Base-by-base conservation (phyloP, 2,888 invertebrate genomes). In the Philaethria dido region DNA sequence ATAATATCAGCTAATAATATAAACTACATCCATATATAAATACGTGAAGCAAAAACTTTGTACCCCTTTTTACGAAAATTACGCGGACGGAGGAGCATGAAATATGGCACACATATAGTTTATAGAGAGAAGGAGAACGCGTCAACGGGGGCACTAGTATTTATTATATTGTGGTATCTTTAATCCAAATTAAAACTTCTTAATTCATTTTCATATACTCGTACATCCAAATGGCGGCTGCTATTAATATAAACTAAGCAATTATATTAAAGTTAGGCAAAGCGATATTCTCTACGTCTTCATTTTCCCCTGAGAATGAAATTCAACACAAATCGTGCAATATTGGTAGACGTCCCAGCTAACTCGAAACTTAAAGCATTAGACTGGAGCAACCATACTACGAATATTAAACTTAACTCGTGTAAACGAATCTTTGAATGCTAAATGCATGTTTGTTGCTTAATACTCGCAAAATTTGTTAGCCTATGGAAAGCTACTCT, bases 271-370 rank as follows among this genome's bases (percentile, higher is more conserved):
- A 42, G 39, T 25, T 42, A 1, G 11, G 42, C 57, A 22, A 42
- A 57, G 57, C 25, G 25, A 57, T 55, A 42, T 57, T 57, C 57
- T 42, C 42, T 55, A 39, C 39, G 11, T 42, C 57, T 39, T 22
- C 57, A 42, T 57, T 42, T 57, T 57, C 57, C 57, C 57, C 22
- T 42, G 57, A 57, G 57, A 42, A 9, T 42, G 42, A 16, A 8
- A 57, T 57, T 57, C 57, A 57, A 57, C 57, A 42, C 39, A 57
- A 42, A 57, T 57, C 57, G 25, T n/a, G 57, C 57, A 25, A 57
- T 57, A 57, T 57, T 57, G 57, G 57, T 52, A 57, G 42, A 57
- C 42, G 42, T 57, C 39, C n/a, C n/a, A 42, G 42, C 57, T 57
- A 42, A 55, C 39, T 55, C 16, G 16, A 42, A 57, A 57, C 42